These are phyloP conservation scores for Marronus borbonicus DNA, from an alignment of 2,888 invertebrate species.

Conservation along the genomic window DNA sequence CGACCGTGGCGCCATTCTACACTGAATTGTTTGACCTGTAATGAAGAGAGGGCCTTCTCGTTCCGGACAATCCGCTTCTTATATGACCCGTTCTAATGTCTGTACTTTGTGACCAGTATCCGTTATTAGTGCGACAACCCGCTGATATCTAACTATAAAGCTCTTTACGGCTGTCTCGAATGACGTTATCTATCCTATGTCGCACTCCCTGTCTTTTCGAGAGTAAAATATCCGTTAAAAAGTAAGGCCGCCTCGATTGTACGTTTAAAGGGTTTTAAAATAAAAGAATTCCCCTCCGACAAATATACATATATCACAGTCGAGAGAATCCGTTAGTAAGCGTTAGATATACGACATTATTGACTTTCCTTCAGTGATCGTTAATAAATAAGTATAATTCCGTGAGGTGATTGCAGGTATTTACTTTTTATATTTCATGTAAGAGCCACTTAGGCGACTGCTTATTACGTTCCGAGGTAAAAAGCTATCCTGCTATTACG, in stretches of 20 bases:
- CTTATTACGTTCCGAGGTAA: too few relatives aligned
- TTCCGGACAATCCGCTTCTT: slow-evolving; percentile 55
- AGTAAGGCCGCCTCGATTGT: background rate
- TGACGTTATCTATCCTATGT: slow-evolving; percentile 1
- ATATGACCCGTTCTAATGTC: slow-evolving; percentile 58
- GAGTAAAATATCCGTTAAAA: background rate
- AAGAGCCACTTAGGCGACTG: too few relatives aligned
- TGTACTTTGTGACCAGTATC: slow-evolving; percentile 60
- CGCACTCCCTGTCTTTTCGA: background rate
- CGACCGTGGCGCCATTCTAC: slow-evolving; percentile 46
- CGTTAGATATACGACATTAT: too few relatives aligned
- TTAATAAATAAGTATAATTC: too few relatives aligned
- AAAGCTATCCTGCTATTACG: too few relatives aligned
- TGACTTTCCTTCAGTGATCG: too few relatives aligned
- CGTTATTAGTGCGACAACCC: slow-evolving; percentile 59
- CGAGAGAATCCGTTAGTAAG: too few relatives aligned
- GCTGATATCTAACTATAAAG: slow-evolving; percentile 35
- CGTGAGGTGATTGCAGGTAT: too few relatives aligned
- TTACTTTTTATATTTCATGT: too few relatives aligned
- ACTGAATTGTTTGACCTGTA: slow-evolving; percentile 56
- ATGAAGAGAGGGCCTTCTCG: slow-evolving; percentile 56
- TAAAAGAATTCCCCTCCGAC: too few relatives aligned
- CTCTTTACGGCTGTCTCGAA: background rate
- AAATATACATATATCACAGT: too few relatives aligned
- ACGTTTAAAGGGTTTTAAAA: too few relatives aligned